Percentiles rank a stretch among this genome's conserved stretches.
These are phyloP conservation scores for Falco peregrinus DNA, from an alignment of 2,797 vertebrate genomes.

Conservation along the genomic window DNA sequence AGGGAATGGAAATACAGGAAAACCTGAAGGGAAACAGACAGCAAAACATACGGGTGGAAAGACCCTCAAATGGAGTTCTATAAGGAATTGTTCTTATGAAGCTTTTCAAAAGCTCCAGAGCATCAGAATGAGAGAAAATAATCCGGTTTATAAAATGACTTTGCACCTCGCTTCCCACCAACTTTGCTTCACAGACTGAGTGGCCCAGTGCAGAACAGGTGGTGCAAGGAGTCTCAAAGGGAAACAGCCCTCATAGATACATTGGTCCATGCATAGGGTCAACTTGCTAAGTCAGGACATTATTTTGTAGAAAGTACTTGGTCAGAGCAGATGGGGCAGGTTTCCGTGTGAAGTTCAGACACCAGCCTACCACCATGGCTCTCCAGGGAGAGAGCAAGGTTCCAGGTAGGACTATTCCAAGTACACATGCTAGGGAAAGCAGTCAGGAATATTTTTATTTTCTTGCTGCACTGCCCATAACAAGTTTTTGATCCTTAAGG, in stretches of 20 bases:
- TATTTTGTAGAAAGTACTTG: neutral
- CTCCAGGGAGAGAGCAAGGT: neutral
- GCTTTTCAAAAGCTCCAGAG: neutral
- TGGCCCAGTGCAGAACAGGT: neutral
- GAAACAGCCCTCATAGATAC: neutral
- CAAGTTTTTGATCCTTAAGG: neutral
- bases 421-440: neutral
- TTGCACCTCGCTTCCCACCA: neutral
- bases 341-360: neutral
- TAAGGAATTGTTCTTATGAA: neutral
- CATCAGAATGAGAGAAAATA: neutral
- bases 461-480: neutral
- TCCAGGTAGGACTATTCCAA: neutral
- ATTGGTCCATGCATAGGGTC: neutral
- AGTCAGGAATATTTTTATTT: neutral
- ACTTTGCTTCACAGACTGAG: neutral
- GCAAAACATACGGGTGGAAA: neutral
- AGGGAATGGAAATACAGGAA: conserved; percentile 13
- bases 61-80: neutral
- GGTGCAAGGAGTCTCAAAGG: neutral
- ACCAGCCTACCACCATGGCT: neutral
- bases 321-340: neutral
- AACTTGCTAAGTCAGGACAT: neutral
- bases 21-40: neutral
- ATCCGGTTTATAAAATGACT: neutral